Percentiles rank a stretch among this genome's conserved stretches.
Evolutionary conservation across 2,888 invertebrate genomes (phyloP).

Genomic region (Homarus gammarus): DNA sequence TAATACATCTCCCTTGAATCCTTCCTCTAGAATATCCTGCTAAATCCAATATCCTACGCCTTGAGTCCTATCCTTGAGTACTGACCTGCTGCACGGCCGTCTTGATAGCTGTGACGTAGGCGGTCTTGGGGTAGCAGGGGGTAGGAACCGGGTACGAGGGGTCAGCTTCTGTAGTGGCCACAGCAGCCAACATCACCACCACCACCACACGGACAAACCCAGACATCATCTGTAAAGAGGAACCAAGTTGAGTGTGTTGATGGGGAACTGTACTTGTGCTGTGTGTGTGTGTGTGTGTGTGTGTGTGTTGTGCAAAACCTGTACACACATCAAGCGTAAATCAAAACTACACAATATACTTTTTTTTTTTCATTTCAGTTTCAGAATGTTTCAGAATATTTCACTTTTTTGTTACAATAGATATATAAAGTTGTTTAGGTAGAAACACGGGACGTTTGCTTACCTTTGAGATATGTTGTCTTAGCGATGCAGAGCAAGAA

Average conservation of each 20-base stretch:
- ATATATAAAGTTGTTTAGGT: background rate
- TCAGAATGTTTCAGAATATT: too few species aligned
- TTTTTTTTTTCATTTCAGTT: too few species aligned
- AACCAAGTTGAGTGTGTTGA: background rate
- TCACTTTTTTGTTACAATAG: too few species aligned
- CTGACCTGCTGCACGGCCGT: conserved; percentile 21
- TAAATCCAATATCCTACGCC: too few species aligned
- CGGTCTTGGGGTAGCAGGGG: conserved; percentile 47
- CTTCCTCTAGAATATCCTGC: too few species aligned
- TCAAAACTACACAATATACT: too few species aligned
- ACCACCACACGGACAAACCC: conserved; percentile 12
- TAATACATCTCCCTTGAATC: background rate
- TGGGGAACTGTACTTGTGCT: too few species aligned
- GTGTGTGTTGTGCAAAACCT: too few species aligned
- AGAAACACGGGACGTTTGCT: background rate
- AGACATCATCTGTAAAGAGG: conserved; percentile 16
- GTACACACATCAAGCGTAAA: too few species aligned
- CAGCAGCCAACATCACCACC: conserved; percentile 41
- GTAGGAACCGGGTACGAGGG: conserved; percentile 1
- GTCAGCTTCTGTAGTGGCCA: background rate
- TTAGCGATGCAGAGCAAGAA: conserved; percentile 20
- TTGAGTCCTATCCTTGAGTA: background rate
- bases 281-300: too few species aligned
- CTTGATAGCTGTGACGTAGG: conserved; percentile 43
- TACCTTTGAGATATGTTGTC: conserved; percentile 33